A percentile compares a stretch with the other conserved stretches of the same genome.
phyloP scores from a whole-genome alignment of 2,888 invertebrate species.

The Branchipolynoe longqiensis region DNA sequence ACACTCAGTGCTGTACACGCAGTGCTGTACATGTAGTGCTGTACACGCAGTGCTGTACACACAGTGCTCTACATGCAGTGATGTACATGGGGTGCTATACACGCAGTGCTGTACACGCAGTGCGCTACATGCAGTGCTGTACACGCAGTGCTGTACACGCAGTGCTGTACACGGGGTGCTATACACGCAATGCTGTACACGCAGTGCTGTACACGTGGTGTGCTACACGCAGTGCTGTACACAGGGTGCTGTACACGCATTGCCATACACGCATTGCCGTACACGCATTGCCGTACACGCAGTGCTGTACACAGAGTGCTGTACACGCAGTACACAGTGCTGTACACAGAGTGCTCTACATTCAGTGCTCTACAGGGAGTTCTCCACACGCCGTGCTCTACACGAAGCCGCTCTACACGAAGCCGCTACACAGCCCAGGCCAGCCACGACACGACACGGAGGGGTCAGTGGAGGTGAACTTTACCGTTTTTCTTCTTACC shows the following conservation, averaged over 20 bases:
- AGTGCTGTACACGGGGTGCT: no score
- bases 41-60: neutral
- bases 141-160: neutral
- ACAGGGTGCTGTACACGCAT: neutral
- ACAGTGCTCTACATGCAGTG: neutral
- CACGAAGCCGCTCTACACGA: neutral
- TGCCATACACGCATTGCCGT: neutral
- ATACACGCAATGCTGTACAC: no score
- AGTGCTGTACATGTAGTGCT: neutral
- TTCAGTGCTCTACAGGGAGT: neutral
- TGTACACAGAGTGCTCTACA: neutral
- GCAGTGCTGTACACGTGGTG: neutral
- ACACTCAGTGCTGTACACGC: neutral
- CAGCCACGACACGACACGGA: constrained; percentile 5
- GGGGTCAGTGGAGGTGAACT: constrained; percentile 14
- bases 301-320: neutral
- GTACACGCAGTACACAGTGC: neutral
- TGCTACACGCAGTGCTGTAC: neutral
- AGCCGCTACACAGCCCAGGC: neutral
- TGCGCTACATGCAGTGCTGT: neutral
- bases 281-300: neutral
- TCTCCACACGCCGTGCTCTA: neutral
- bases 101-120: neutral
- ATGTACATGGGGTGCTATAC: neutral
- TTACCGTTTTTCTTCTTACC: constrained; percentile 60